phyloP scores from a whole-genome alignment of 2,888 invertebrate genomes.

The Euphydryas editha region DNA sequence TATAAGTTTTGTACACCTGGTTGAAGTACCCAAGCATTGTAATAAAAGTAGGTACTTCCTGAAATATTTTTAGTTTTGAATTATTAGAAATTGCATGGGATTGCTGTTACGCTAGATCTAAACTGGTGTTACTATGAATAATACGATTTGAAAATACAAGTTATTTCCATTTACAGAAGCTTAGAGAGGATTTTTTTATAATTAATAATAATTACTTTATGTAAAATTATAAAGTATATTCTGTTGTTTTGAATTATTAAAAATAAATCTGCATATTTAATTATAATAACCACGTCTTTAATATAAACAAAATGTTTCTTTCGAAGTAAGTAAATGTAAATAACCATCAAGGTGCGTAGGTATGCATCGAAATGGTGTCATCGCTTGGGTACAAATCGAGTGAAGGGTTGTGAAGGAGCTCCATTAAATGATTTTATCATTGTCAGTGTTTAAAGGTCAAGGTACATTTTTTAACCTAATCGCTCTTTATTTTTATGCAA shows the following conservation, averaged over 20 bases:
- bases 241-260: too few relatives aligned
- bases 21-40: neutral
- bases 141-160: too few relatives aligned
- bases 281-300: neutral
- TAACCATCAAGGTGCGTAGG: slow-evolving; percentile 9
- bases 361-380: slow-evolving; percentile 56
- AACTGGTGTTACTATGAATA: too few relatives aligned
- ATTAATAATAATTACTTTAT: too few relatives aligned
- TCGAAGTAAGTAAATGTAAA: slow-evolving; percentile 13
- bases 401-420: slow-evolving; percentile 68
- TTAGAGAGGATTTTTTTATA: too few relatives aligned
- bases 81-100: too few relatives aligned
- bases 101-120: too few relatives aligned
- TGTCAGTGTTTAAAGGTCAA: slow-evolving; percentile 68
- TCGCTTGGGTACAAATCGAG: slow-evolving; percentile 56
- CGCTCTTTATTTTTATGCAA: slow-evolving; percentile 44
- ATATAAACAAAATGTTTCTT: neutral
- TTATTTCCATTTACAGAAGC: too few relatives aligned
- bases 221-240: too few relatives aligned
- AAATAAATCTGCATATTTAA: neutral
- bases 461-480: slow-evolving; percentile 44
- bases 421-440: slow-evolving; percentile 61
- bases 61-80: too few relatives aligned
- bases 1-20: neutral
- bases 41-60: neutral